Evolutionary conservation across 1,140 invertebrate genomes (phyloP), one percentile per base, ranked within the genome.

Genomic region (Carcinoscorpius rotundicauda): DNA sequence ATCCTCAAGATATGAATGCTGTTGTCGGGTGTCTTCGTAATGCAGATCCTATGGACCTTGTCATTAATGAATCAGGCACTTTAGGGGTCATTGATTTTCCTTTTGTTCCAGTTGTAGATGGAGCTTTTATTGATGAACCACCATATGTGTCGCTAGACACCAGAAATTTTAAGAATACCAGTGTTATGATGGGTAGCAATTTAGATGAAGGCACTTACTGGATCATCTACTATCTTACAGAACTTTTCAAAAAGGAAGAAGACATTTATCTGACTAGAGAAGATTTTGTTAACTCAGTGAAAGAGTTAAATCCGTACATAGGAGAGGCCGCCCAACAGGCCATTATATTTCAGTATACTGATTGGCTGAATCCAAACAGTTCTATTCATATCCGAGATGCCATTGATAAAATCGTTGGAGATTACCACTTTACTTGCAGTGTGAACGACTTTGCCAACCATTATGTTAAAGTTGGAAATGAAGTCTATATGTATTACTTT

Each of bases 401-500:
- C 9, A 78, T 96, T 51, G 93, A 95, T 73, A 92, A 92, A 75
- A 91, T 97, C 78, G 90, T 97, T n/a, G 93, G 94, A 3, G 96
- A 98, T 77, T 93, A 91, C 74, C 90, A 95, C 71, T 98, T 98
- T 76, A 92, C 93, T 1, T 98, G 96, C 79, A 87, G 89, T 72
- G 89, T 96, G 52, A 94, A 96, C 76, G 90, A 97, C 73, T 79
- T 85, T 68, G 91, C 93, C 3, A 84, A 88, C 71, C 81, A 86
- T 48, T 96, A 96, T 74, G 87, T 93, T 3, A 55, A 8, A 8
- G 53, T n/a, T n/a, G 88, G 90, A 4, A 89, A 91, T 75, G 87
- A 88, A 72, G 91, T 96, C 48, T 98, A 92, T 79, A 93, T 93
- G 82, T 98, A 98, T 77, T 91, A 93, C 74, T 98, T 91, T 76